These are phyloP conservation scores for Thunnus maccoyii DNA, from an alignment of 2,113 vertebrate species.

Conservation along the genomic window DNA sequence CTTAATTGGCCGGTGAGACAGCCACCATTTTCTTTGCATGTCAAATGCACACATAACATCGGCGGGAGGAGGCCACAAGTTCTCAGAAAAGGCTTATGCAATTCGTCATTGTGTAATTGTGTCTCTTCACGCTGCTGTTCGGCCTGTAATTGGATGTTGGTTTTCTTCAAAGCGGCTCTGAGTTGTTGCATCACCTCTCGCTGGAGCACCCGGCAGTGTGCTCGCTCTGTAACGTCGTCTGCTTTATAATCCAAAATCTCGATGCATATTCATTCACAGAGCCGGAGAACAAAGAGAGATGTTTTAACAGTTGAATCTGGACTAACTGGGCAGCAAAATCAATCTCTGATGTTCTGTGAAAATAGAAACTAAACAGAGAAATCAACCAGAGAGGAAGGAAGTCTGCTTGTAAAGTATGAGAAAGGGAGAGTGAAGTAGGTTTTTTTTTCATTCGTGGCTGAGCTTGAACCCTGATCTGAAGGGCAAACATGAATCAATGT, in stretches of 20 bases:
- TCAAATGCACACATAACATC: not conserved
- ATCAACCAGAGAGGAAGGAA: no score
- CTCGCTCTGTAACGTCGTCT: not conserved
- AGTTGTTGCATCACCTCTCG: constrained; percentile 16
- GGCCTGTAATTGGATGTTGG: constrained; percentile 5
- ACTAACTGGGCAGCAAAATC: no score
- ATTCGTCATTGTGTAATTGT: constrained; percentile 31
- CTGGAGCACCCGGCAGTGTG: not conserved
- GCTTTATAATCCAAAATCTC: no score
- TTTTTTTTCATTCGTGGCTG: no score
- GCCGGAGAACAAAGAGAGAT: no score
- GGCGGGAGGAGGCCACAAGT: not conserved
- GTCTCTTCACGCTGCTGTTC: not conserved
- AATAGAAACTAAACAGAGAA: no score
- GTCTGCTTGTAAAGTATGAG: not conserved
- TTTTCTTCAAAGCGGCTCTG: constrained; percentile 1
- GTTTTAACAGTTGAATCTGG: no score
- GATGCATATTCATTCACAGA: not conserved
- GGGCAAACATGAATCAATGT: not conserved
- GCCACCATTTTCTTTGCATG: constrained; percentile 16
- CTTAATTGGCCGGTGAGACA: constrained; percentile 17
- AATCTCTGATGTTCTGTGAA: no score
- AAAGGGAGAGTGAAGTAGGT: not conserved
- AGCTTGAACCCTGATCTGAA: constrained; percentile 23
- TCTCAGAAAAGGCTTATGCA: constrained; percentile 34